These are phyloP conservation scores for Ganaspis sp. DNA, from an alignment of 1,140 invertebrate species.

Conservation along the genomic window DNA sequence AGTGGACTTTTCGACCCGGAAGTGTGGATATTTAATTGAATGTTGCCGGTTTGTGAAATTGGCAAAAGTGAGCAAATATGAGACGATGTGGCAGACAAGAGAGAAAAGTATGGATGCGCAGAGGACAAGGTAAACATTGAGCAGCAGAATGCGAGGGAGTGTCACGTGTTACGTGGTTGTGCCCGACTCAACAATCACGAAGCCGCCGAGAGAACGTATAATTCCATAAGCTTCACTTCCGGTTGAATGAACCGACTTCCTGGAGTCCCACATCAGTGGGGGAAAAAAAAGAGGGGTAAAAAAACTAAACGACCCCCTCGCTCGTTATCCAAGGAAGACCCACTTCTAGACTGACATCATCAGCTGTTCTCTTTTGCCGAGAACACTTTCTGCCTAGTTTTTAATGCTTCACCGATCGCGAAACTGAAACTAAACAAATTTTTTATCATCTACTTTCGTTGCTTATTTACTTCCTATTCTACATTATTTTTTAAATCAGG, in stretches of 20 bases:
- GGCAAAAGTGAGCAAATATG: neutral
- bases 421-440: neutral
- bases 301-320: slow-evolving; percentile 43
- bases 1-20: no score
- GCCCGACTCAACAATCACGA: slow-evolving; percentile 53
- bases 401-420: neutral
- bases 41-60: no score
- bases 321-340: slow-evolving; percentile 48
- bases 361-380: neutral
- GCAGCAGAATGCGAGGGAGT: slow-evolving; percentile 44
- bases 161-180: slow-evolving; percentile 49
- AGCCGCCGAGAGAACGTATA: slow-evolving; percentile 56
- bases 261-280: slow-evolving; percentile 43
- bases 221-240: slow-evolving; percentile 64
- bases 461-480: no score
- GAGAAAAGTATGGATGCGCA: neutral
- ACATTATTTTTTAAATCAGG: no score
- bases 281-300: slow-evolving; percentile 39
- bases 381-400: slow-evolving; percentile 3
- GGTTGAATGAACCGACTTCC: slow-evolving; percentile 67
- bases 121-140: slow-evolving; percentile 33
- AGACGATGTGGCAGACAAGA: neutral
- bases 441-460: no score
- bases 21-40: no score
- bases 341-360: slow-evolving; percentile 38